Conservation (phyloP, 2,888 invertebrate genomes). For the Drosophila kokeensis region DNA sequence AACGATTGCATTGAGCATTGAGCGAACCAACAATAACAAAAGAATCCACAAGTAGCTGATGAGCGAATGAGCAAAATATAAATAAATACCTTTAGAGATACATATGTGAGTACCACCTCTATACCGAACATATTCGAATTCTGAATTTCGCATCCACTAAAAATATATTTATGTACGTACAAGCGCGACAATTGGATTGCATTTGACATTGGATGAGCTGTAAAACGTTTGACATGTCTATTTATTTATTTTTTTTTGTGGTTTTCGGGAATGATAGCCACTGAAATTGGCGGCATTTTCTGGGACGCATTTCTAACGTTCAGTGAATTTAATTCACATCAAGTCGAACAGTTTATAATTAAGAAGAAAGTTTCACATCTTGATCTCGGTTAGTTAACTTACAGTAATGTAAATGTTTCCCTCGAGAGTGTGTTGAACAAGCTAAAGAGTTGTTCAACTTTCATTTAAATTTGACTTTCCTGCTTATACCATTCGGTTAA, state of each 20-base stretch:
- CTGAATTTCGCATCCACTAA: conserved; percentile 18
- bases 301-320: conserved; percentile 23
- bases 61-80: conserved; percentile 44
- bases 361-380: background rate
- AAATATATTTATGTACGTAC: conserved; percentile 10
- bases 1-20: conserved; percentile 25
- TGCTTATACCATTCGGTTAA: background rate
- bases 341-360: background rate
- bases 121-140: background rate
- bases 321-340: conserved; percentile 10
- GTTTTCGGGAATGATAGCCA: conserved; percentile 3
- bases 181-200: conserved; percentile 50
- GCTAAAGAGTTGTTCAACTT: background rate
- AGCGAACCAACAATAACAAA: conserved; percentile 45
- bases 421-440: background rate
- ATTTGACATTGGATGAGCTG: conserved; percentile 51
- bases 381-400: background rate
- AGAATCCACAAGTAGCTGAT: conserved; percentile 75
- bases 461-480: background rate
- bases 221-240: conserved; percentile 29
- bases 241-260: conserved; percentile 8
- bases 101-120: background rate
- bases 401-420: background rate
- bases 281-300: conserved; percentile 22
- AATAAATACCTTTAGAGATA: conserved; percentile 48